Evolutionary conservation across 2,113 vertebrate genomes (phyloP).

Genomic region (Empidonax traillii): DNA sequence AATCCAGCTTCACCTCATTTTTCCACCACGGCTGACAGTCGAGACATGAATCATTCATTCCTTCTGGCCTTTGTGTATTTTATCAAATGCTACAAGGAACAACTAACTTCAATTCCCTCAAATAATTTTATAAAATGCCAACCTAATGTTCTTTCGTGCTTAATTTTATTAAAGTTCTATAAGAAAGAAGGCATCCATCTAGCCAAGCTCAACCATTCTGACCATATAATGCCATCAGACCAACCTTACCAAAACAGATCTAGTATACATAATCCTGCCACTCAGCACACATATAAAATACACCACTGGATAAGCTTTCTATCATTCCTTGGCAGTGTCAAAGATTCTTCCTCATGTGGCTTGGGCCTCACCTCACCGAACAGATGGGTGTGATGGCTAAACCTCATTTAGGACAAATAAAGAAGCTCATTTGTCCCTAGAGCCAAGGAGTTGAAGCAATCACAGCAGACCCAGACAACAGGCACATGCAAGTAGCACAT

Average conservation of each 20-base stretch:
- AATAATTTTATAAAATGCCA: slow-evolving; percentile 22
- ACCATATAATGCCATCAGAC: background rate
- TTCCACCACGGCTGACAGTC: slow-evolving; percentile 29
- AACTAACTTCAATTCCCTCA: background rate
- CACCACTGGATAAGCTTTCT: background rate
- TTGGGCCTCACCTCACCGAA: background rate
- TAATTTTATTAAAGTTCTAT: background rate
- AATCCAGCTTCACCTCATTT: slow-evolving; percentile 48
- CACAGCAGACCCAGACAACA: background rate
- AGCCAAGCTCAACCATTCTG: background rate
- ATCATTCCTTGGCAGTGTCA: background rate
- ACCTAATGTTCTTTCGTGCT: slow-evolving; percentile 6
- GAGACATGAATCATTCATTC: slow-evolving; percentile 48
- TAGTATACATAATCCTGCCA: background rate
- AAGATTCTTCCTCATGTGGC: background rate
- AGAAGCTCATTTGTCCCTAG: background rate
- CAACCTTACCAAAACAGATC: background rate
- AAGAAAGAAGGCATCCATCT: background rate
- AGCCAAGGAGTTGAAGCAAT: background rate
- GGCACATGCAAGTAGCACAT: background rate
- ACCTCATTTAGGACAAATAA: background rate
- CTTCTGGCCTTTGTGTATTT: slow-evolving; percentile 49
- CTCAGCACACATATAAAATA: background rate
- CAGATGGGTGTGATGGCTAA: background rate
- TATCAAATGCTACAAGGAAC: slow-evolving; percentile 32